Evolutionary conservation across 2,797 vertebrate genomes (phyloP).

Genomic region (Myripristis jacobus): DNA sequence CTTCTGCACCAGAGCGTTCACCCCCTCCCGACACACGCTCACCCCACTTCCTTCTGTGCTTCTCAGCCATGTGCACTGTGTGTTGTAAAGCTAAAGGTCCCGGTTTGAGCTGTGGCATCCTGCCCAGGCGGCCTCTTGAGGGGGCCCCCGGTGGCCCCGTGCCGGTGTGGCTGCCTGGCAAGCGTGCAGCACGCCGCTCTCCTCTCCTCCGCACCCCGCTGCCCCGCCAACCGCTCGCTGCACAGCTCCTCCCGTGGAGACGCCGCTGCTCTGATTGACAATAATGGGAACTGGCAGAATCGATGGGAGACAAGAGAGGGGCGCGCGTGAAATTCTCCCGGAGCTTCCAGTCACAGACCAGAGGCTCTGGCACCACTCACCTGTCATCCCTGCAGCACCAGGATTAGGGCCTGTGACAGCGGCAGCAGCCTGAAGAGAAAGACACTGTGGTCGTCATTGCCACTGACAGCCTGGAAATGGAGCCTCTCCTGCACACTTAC

Average conservation of each 20-base stretch:
- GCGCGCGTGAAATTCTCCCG: slow-evolving; percentile 73
- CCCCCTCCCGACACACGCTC: slow-evolving; percentile 24
- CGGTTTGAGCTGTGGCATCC: slow-evolving; percentile 66
- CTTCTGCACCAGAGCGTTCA: slow-evolving; percentile 63
- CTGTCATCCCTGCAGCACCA: slow-evolving; percentile 78
- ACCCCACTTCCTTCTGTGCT: slow-evolving; percentile 5
- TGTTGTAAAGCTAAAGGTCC: slow-evolving; percentile 66
- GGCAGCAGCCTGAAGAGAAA: slow-evolving; percentile 62
- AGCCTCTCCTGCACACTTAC: slow-evolving; percentile 46
- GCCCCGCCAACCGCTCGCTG: slow-evolving; percentile 64
- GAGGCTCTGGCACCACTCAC: slow-evolving; percentile 77
- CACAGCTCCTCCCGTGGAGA: slow-evolving; percentile 69
- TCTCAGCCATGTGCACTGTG: slow-evolving; percentile 49
- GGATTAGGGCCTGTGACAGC: slow-evolving; percentile 77
- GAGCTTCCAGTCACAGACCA: slow-evolving; percentile 80
- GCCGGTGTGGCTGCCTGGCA: slow-evolving; percentile 58
- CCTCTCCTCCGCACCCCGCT: slow-evolving; percentile 58
- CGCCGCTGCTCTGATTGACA: slow-evolving; percentile 81
- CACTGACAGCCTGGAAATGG: slow-evolving; percentile 67
- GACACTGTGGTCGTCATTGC: slow-evolving; percentile 64
- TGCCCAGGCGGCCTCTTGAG: slow-evolving; percentile 66
- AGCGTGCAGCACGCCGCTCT: slow-evolving; percentile 54
- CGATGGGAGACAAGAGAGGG: slow-evolving; percentile 82
- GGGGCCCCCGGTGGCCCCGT: slow-evolving; percentile 58
- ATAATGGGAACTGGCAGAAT: slow-evolving; percentile 88